Percentiles rank a stretch among this genome's conserved stretches.
Evolutionary conservation across 2,888 invertebrate genomes (phyloP).

Genomic region (Germaria angustata): DNA sequence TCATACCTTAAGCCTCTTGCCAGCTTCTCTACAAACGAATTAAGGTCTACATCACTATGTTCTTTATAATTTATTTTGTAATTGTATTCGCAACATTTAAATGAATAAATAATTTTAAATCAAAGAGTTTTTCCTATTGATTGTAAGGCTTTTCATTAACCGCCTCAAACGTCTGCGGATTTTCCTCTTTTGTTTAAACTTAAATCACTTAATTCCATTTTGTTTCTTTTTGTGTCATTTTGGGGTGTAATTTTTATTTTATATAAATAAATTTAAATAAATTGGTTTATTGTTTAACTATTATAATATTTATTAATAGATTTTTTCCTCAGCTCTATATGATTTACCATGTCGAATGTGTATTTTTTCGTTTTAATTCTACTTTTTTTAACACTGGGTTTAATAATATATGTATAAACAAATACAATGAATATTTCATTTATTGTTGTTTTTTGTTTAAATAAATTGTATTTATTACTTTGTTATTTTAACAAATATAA

Average conservation of each 20-base stretch:
- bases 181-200: background rate
- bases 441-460: slow-evolving; percentile 2
- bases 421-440: slow-evolving; percentile 19
- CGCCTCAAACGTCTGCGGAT: background rate
- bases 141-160: background rate
- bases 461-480: slow-evolving; percentile 56
- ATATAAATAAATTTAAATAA: slow-evolving; percentile 22
- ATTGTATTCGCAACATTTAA: no score
- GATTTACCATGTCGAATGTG: background rate
- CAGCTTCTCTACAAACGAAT: no score
- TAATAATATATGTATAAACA: slow-evolving; percentile 23
- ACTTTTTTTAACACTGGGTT: background rate
- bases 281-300: slow-evolving; percentile 48
- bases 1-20: no score
- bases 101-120: no score
- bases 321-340: slow-evolving; percentile 11
- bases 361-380: background rate
- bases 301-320: slow-evolving; percentile 38
- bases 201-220: slow-evolving; percentile 8
- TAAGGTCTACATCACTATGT: no score
- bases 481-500: slow-evolving; percentile 56
- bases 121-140: no score
- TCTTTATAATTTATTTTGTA: no score
- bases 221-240: background rate
- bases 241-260: background rate